phyloP scores from a whole-genome alignment of 2,888 invertebrate genomes.

The Deroplatys truncata region DNA sequence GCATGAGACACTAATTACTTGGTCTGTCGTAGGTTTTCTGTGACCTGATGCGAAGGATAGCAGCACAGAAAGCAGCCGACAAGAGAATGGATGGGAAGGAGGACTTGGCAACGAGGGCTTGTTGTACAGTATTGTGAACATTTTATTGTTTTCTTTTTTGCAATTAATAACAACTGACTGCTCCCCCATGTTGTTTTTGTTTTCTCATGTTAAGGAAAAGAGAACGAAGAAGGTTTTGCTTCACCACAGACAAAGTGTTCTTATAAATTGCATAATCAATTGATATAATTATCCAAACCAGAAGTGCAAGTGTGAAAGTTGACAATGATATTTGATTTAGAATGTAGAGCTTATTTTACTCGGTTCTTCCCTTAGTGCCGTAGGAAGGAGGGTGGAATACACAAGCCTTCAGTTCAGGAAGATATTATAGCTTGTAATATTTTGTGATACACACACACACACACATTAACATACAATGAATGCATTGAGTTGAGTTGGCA shows the following conservation, averaged over 20 bases:
- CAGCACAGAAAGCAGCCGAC: constrained; percentile 41
- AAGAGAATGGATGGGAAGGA: constrained; percentile 15
- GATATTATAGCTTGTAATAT: neutral
- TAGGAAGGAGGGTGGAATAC: too few relatives aligned
- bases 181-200: neutral
- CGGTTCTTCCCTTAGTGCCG: neutral
- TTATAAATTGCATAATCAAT: neutral
- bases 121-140: constrained; percentile 23
- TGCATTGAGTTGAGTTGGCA: neutral
- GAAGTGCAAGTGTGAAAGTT: neutral
- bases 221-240: too few relatives aligned
- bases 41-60: constrained; percentile 49
- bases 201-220: neutral
- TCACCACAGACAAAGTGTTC: neutral
- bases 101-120: constrained; percentile 10
- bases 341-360: neutral
- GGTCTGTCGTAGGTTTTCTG: constrained; percentile 43
- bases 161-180: neutral
- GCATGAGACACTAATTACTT: neutral
- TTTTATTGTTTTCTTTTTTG: neutral
- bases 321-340: too few relatives aligned
- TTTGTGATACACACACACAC: neutral
- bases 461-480: neutral
- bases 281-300: neutral
- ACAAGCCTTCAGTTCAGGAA: too few relatives aligned